These are phyloP conservation scores for Drosophila nasuta DNA, from an alignment of 1,140 invertebrate species.

Conservation along the genomic window DNA sequence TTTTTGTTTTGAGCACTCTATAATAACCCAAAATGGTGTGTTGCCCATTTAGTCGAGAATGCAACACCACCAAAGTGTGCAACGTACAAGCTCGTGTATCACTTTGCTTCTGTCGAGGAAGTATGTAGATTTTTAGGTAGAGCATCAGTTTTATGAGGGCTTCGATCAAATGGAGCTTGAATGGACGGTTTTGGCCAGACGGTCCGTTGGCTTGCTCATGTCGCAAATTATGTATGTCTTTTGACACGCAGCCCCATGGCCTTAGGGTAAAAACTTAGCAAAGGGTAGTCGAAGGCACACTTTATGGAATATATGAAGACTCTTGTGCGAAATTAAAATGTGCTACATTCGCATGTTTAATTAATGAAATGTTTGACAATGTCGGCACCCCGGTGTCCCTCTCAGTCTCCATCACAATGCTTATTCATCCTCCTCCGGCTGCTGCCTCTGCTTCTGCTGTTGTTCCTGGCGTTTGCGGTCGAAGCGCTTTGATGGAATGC, in stretches of 20 bases:
- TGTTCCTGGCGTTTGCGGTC: constrained; percentile 62
- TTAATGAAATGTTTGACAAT: constrained; percentile 83
- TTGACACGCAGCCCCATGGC: constrained; percentile 68
- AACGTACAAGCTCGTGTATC: constrained; percentile 74
- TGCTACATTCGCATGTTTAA: constrained; percentile 81
- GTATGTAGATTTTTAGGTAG: constrained; percentile 67
- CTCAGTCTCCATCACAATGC: not conserved
- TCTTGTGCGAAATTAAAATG: constrained; percentile 79
- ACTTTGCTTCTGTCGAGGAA: constrained; percentile 35
- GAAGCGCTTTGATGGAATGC: constrained; percentile 78
- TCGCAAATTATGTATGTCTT: constrained; percentile 76
- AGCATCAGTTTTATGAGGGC: constrained; percentile 64
- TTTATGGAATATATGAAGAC: constrained; percentile 48
- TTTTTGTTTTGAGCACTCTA: constrained; percentile 11
- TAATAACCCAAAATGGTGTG: constrained; percentile 16
- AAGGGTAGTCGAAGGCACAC: constrained; percentile 69
- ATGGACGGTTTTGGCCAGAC: not conserved
- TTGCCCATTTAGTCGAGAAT: constrained; percentile 13
- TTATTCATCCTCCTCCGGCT: not conserved
- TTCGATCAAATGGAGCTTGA: constrained; percentile 62
- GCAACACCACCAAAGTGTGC: constrained; percentile 48
- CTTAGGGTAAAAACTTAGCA: constrained; percentile 35
- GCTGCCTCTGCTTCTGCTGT: constrained; percentile 6
- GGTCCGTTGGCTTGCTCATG: constrained; percentile 52
- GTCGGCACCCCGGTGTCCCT: constrained; percentile 33